Base-by-base conservation (phyloP, 1,140 invertebrate species). In the Chrysopa pallens region DNA sequence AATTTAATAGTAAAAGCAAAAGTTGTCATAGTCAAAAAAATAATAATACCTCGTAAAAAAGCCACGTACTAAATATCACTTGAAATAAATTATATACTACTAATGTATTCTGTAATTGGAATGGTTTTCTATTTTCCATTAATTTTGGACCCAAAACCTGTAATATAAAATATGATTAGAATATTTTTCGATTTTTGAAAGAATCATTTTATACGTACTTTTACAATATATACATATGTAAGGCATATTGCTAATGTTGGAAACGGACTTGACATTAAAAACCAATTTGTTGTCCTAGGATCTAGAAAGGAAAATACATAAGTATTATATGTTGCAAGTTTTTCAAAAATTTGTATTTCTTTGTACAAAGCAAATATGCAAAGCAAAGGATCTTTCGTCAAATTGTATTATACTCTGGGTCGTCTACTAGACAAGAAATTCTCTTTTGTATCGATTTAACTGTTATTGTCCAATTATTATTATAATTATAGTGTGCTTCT, bases 111-210 rank as follows among this genome's bases (percentile, higher is more conserved):
- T 79, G 76, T 27, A 95, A 71, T 54, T 88, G 69, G 51, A 84
- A 85, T 7, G 90, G 82, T 68, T 88, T 81, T 55, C 86, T 73
- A 61, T 89, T 80, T 64, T 85, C 79, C 91, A 96, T 96, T 41
- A 86, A 63, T 56, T 72, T 74, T 27, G 87, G 89, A 6, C 89
- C 90, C 46, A 85, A 52, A 54, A 73, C 66, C 71, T 80, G 57
- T 9, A 66, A 65, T 46, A 31, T 42, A 45, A 56, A 48, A 47
- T 29, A 31, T 9, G 31, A 33, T 33, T 33, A 12, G 6, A 4
- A 33, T 4, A 33, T 4, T 33, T 33, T 33, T 33, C 6, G n/a
- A 33, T 2, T 33, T 12, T 33, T 11, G 31, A 4, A 9, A 4
- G n/a, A 33, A 33, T 11, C 6, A 33, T 11, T 33, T 11, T 11